Evolutionary conservation across 2,797 vertebrate genomes (phyloP), one percentile per base, ranked within the genome.

Genomic region (Smutsia gigantea): DNA sequence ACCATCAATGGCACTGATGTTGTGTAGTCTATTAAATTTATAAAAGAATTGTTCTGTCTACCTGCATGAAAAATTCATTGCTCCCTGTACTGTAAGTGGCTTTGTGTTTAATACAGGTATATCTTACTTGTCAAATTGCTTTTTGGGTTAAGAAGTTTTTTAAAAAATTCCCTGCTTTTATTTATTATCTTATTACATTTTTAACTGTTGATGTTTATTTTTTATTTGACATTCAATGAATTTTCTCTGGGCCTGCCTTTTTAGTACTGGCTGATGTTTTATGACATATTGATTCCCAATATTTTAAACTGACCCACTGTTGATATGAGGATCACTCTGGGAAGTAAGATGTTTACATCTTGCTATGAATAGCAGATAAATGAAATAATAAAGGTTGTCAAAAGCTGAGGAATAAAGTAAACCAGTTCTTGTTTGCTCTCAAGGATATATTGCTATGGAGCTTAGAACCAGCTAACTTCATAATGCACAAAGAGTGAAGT

Each of bases 331-430:
- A 98, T 98, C 98, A 98, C 94, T 95, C 96, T 91, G 97, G 97
- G 98, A 98, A 98, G 98, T 98, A 97, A 98, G 98, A 98, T 98
- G 98, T 99, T 98, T 98, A 98, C 98, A 98, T 98, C 98, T 98
- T 10, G 1, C 98, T 98, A 98, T 98, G 98, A 98, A 98, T 98
- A 98, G 97, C 96, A 98, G 98, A 98, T 98, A 98, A 98, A 98
- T 5, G 96, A 98, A 98, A 98, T 98, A 98, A 98, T 98, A 98
- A 98, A 98, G 96, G 86, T 97, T 98, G 98, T 98, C 98, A 98
- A 97, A 98, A 97, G 82, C 97, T 96, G 94, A 96, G 97, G 95
- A 98, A 97, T 98, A 97, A 98, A 98, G 91, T 92, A 95, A 93
- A 79, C 81, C 15, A n/a, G 77, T 95, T 97, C 96, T 96, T 98